Conservation (phyloP, 2,797 vertebrate genomes). For the Semaprochilodus insignis region DNA sequence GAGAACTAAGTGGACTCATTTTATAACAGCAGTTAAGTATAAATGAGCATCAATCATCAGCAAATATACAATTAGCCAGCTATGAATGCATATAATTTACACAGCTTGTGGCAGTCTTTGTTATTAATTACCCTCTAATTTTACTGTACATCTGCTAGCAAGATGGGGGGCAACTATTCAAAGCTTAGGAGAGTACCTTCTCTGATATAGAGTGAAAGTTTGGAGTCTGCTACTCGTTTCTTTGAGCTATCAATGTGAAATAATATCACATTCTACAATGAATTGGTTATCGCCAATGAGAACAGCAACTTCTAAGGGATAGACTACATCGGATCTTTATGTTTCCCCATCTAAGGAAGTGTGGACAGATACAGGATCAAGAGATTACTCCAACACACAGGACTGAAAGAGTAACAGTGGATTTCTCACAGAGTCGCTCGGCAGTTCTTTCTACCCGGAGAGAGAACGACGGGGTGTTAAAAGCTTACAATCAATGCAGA, state of each 20-base stretch:
- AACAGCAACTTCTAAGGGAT: neutral
- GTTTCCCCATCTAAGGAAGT: conserved; percentile 13
- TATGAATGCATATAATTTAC: too few relatives aligned
- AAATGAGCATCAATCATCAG: too few relatives aligned
- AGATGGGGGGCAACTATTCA: too few relatives aligned
- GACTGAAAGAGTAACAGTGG: conserved; percentile 25
- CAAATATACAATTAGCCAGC: too few relatives aligned
- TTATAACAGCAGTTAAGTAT: too few relatives aligned
- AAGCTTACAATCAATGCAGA: conserved; percentile 56
- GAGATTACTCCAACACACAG: conserved; percentile 24
- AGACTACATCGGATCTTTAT: neutral
- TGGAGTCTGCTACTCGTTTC: neutral
- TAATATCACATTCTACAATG: neutral
- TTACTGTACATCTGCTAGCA: too few relatives aligned
- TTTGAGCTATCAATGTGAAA: neutral
- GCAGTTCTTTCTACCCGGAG: conserved; percentile 23
- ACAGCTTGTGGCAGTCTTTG: too few relatives aligned
- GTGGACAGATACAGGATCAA: conserved; percentile 35
- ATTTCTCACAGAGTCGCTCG: conserved; percentile 34
- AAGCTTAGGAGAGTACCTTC: too few relatives aligned
- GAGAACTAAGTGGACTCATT: too few relatives aligned
- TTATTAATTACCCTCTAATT: too few relatives aligned
- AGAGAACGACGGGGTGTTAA: conserved; percentile 45
- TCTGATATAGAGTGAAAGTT: too few relatives aligned
- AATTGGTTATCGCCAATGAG: too few relatives aligned